Evolutionary conservation across 2,113 vertebrate genomes (phyloP).

Genomic region (Callopanchax toddi): DNA sequence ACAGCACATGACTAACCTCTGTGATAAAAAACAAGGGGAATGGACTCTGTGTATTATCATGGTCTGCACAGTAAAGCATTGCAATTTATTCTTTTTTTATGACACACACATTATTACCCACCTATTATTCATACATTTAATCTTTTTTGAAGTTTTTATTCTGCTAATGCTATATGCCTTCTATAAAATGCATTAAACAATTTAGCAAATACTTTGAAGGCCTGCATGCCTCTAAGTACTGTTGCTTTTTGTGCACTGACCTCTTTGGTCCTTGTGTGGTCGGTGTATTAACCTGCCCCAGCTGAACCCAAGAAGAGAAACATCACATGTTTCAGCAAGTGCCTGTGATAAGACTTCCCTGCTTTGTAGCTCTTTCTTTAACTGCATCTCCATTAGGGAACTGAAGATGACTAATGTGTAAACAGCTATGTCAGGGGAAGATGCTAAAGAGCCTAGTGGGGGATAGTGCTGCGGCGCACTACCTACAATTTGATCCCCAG

Average conservation of each 20-base stretch:
- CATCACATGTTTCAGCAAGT: slow-evolving; percentile 62
- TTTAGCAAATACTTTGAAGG: slow-evolving; percentile 8
- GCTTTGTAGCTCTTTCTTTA: slow-evolving; percentile 66
- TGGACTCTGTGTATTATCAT: neutral
- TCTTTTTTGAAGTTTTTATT: slow-evolving; percentile 13
- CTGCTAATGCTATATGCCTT: neutral
- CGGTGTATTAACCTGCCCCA: slow-evolving; percentile 28
- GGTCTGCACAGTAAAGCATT: neutral
- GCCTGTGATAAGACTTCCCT: slow-evolving; percentile 40
- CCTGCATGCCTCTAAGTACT: slow-evolving; percentile 18
- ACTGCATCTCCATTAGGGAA: slow-evolving; percentile 65
- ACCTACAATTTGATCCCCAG: slow-evolving; percentile 66
- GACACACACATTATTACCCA: slow-evolving; percentile 9
- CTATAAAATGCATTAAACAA: neutral
- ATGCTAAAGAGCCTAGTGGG: slow-evolving; percentile 60
- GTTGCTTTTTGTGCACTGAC: slow-evolving; percentile 19
- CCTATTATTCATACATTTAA: slow-evolving; percentile 28
- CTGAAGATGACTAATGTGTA: slow-evolving; percentile 61
- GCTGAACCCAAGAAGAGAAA: slow-evolving; percentile 47
- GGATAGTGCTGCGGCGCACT: slow-evolving; percentile 45
- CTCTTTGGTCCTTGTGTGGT: slow-evolving; percentile 30
- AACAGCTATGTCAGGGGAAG: slow-evolving; percentile 68
- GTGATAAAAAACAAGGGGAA: slow-evolving; percentile 42
- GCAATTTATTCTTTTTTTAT: slow-evolving; percentile 11
- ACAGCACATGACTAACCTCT: slow-evolving; percentile 33